Base-by-base conservation (phyloP, 2,797 vertebrate genomes). In the Anguilla obscura region DNA sequence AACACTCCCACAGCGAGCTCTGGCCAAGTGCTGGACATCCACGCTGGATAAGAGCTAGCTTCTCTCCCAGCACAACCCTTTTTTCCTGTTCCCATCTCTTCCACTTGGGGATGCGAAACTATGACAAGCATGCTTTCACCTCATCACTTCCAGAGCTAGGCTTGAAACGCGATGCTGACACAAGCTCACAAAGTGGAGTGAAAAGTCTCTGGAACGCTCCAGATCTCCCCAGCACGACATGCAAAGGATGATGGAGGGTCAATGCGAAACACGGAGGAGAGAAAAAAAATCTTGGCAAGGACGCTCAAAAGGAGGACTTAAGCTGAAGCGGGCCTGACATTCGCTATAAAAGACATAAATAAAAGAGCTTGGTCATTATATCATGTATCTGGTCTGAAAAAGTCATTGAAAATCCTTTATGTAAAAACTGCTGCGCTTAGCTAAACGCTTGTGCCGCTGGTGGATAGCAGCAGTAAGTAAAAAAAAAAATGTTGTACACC, bases 1-100 rank as follows among this genome's bases (percentile, higher is more conserved):
- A 69, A 86, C 85, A 71, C n/a, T n/a, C 71, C 66, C 85, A 50
- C 85, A 86, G n/a, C 21, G 7, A n/a, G 36, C 71, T 80, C 48
- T 24, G 27, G 52, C 48, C n/a, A 33, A 56, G 24, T 2, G 45
- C 69, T 56, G 86, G 52, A 12, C n/a, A 30, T 58, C 50, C 86
- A 9, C 0, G 2, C 1, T 21, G 52, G 86, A 9, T n/a, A 54
- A 66, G 63, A 60, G 3, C 63, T 48, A 27, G 8, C 36, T 60
- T 4, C n/a, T 52, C n/a, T 87, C 48, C 4, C 69, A 14, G 45
- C 36, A 2, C 24, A 36, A 4, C 33, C 16, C 24, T 40, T 40
- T 40, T 79, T 10, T 87, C 76, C 71, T n/a, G 48, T 36, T 33
- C 30, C 18, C 50, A 79, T 24, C 50, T 69, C 79, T 58, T 21